Conservation (phyloP, 2,113 vertebrate genomes). For the Centropristis striata region DNA sequence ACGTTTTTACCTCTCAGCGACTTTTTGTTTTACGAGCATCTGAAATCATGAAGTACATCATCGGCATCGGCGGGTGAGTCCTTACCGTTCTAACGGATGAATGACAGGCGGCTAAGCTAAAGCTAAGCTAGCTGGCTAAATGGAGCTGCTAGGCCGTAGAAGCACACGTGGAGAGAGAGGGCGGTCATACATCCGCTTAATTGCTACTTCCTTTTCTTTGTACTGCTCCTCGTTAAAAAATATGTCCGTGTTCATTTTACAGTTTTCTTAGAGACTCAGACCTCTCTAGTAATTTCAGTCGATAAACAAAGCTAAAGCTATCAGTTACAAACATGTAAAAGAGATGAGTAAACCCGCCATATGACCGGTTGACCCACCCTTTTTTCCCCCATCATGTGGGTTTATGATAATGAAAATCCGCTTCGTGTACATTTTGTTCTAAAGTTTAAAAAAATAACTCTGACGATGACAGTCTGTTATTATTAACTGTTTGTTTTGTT, state of each 20-base stretch:
- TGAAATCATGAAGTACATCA: constrained; percentile 90
- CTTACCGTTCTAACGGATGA: background rate
- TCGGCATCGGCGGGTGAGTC: constrained; percentile 96
- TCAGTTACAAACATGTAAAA: background rate
- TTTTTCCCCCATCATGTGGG: background rate
- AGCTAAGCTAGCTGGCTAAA: constrained; percentile 33
- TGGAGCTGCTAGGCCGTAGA: constrained; percentile 17
- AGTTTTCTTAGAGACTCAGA: background rate
- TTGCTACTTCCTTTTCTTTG: background rate
- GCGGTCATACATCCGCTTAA: constrained; percentile 5
- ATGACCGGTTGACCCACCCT: background rate
- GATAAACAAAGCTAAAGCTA: background rate
- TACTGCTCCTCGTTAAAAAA: rapidly evolving
- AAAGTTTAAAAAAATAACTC: background rate
- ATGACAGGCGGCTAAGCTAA: constrained; percentile 26
- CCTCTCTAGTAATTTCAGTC: background rate
- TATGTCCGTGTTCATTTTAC: rapidly evolving
- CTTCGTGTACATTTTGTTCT: background rate
- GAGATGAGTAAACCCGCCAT: background rate
- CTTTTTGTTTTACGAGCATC: constrained; percentile 1
- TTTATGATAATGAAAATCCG: background rate
- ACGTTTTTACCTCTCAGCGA: constrained; percentile 49
- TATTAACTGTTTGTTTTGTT: background rate
- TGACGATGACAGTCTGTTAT: rapidly evolving
- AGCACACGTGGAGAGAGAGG: constrained; percentile 60